Conservation (phyloP, 2,113 vertebrate species). For the Dromaius novaehollandiae region DNA sequence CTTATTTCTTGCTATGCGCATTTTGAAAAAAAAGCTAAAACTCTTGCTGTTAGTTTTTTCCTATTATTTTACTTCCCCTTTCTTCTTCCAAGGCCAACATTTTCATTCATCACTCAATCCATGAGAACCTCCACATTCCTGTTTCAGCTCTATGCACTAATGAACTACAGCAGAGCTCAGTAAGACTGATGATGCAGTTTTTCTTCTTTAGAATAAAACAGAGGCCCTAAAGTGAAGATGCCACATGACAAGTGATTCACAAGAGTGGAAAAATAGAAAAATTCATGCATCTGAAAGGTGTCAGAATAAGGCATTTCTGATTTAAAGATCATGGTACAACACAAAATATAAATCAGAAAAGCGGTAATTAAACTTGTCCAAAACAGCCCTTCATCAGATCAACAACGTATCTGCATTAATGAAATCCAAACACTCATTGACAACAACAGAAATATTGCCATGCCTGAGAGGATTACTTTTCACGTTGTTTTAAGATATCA, state of each 20-base stretch:
- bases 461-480: neutral
- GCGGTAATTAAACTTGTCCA: neutral
- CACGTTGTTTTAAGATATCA: neutral
- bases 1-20: neutral
- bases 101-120: neutral
- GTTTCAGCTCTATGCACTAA: neutral
- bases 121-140: neutral
- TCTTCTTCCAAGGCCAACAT: neutral
- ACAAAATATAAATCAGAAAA: neutral
- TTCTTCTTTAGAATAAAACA: neutral
- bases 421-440: neutral
- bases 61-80: neutral
- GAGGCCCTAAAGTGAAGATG: neutral
- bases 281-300: neutral
- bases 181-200: neutral
- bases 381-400: neutral
- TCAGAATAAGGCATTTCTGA: neutral
- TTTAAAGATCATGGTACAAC: neutral
- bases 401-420: neutral
- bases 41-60: neutral
- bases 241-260: neutral
- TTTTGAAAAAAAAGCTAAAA: neutral
- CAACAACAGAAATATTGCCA: neutral
- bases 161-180: fast-evolving
- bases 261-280: neutral